A percentile compares a stretch with the other conserved stretches of the same genome.
Conservation (phyloP, 2,797 vertebrate genomes). For the Ataeniobius toweri region DNA sequence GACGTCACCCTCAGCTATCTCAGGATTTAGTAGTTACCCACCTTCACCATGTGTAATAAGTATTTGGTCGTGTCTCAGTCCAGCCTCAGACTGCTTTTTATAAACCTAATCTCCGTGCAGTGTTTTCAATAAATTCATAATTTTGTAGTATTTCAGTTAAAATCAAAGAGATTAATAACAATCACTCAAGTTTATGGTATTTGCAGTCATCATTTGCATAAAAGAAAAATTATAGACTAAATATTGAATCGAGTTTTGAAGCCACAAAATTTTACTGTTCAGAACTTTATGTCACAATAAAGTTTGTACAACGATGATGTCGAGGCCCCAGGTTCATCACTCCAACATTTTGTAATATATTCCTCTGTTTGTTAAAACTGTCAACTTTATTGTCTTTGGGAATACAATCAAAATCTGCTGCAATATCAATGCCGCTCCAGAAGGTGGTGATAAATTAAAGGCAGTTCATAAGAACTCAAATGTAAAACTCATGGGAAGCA, state of each 20-base stretch:
- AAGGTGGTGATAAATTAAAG: not conserved
- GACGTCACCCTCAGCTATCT: slow-evolving; percentile 50
- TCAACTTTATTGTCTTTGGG: not conserved
- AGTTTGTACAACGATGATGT: not conserved
- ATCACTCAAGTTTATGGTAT: not conserved
- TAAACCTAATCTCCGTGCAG: not conserved
- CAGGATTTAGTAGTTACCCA: slow-evolving; percentile 35
- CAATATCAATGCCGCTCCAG: not conserved
- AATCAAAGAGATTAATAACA: not conserved
- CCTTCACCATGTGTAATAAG: slow-evolving; percentile 26
- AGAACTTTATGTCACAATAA: not conserved
- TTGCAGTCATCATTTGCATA: not conserved
- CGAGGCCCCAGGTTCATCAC: not conserved
- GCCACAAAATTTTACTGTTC: not conserved
- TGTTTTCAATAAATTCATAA: not conserved
- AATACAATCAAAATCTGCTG: not conserved
- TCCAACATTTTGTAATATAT: no score
- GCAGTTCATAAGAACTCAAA: no score
- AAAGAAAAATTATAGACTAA: not conserved
- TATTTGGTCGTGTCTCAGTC: not conserved
- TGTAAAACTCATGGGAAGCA: no score
- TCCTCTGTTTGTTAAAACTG: not conserved
- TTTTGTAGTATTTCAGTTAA: not conserved
- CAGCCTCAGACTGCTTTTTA: not conserved
- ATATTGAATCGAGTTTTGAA: not conserved